Evolutionary conservation across 2,888 invertebrate genomes (phyloP).

Genomic region (Plebejus argus): DNA sequence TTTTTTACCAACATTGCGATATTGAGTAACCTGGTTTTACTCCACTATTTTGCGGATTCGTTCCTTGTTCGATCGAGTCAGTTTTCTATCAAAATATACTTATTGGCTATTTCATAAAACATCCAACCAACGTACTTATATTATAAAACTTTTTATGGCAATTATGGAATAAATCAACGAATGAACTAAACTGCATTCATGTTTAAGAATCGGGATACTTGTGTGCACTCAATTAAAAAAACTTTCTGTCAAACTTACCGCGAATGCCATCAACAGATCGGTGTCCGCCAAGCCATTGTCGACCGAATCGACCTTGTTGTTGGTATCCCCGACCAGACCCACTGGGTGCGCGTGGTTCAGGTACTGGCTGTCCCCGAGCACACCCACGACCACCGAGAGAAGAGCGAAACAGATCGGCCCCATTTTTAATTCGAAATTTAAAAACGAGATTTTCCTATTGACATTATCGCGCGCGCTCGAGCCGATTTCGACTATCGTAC

Average conservation of each 20-base stretch:
- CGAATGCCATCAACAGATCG: conserved; percentile 61
- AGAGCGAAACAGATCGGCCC: conserved; percentile 50
- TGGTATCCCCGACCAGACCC: conserved; percentile 49
- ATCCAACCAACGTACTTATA: neutral
- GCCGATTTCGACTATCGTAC: conserved; percentile 70
- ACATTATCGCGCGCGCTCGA: conserved; percentile 60
- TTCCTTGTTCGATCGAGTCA: neutral
- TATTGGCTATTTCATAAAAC: neutral
- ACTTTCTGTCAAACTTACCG: conserved; percentile 56
- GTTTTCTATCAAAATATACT: too few species aligned
- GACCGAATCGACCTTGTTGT: conserved; percentile 44
- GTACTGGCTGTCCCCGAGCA: conserved; percentile 43
- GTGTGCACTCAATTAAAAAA: conserved; percentile 10
- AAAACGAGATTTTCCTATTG: conserved; percentile 38
- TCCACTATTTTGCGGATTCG: neutral
- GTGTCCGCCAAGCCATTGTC: conserved; percentile 54
- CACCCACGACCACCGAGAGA: conserved; percentile 46
- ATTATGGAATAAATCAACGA: neutral
- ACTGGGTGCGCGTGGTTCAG: conserved; percentile 45
- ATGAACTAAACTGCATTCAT: neutral
- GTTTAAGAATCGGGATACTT: neutral
- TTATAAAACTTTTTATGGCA: too few species aligned
- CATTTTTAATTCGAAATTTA: conserved; percentile 47
- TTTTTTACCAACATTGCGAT: neutral
- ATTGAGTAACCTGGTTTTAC: neutral